Conservation (phyloP, 2,888 invertebrate genomes). For the Drosophila macrospina region DNA sequence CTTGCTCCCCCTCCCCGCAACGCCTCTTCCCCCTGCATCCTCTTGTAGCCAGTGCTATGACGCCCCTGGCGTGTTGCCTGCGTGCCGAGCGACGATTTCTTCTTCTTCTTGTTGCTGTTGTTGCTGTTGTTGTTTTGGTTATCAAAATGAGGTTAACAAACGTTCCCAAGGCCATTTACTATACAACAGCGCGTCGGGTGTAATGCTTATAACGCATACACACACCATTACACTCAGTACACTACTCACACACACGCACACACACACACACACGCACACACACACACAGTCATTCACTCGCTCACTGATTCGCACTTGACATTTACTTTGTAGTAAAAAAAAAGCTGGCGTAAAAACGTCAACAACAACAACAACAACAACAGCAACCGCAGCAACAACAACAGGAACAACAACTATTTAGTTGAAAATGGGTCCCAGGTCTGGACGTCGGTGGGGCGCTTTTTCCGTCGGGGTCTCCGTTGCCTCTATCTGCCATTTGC, state of each 20-base stretch:
- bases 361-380: constrained; percentile 15
- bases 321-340: constrained; percentile 73
- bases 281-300: constrained; percentile 49
- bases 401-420: constrained; percentile 20
- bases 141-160: constrained; percentile 80
- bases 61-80: constrained; percentile 47
- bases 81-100: constrained; percentile 67
- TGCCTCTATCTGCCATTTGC: constrained; percentile 57
- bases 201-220: constrained; percentile 44
- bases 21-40: neutral
- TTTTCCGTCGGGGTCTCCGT: constrained; percentile 5
- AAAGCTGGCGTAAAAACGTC: constrained; percentile 47
- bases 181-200: constrained; percentile 39
- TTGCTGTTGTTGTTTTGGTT: constrained; percentile 62
- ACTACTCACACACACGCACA: constrained; percentile 20
- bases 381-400: constrained; percentile 2
- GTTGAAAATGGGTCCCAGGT: constrained; percentile 44
- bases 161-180: constrained; percentile 78
- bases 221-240: neutral
- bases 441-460: constrained; percentile 18
- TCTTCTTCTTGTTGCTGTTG: constrained; percentile 22
- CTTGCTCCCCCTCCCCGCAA: neutral
- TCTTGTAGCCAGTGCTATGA: neutral
- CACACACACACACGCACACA: constrained; percentile 17
- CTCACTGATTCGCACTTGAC: constrained; percentile 75